phyloP scores from a whole-genome alignment of 2,797 vertebrate species.

The Lepus oiostolus region DNA sequence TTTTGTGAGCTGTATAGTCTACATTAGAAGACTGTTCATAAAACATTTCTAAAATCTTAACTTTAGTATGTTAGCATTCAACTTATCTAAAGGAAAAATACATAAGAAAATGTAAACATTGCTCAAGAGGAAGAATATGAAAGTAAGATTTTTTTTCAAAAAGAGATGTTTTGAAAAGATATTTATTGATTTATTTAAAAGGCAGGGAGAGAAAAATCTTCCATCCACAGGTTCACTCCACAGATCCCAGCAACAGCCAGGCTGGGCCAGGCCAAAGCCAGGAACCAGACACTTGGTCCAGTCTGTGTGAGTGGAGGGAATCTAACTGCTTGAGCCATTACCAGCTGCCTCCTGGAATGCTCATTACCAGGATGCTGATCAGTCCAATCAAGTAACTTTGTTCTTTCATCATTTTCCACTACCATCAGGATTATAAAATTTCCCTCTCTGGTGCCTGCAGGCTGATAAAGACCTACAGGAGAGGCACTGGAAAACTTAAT shows the following conservation, averaged over 20 bases:
- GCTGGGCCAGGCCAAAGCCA: no score
- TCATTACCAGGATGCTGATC: no score
- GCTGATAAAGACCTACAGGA: neutral
- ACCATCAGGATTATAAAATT: neutral
- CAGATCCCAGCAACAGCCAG: no score
- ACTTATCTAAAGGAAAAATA: conserved; percentile 26
- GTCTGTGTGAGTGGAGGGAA: no score
- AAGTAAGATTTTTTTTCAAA: neutral
- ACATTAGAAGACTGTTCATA: neutral
- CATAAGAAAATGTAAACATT: neutral
- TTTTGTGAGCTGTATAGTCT: neutral
- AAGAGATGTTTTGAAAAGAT: no score
- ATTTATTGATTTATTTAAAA: no score
- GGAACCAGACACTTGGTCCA: no score
- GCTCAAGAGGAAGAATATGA: neutral
- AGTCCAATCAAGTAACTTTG: no score
- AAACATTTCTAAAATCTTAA: neutral
- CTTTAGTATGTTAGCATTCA: neutral
- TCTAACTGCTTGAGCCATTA: no score
- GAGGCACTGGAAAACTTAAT: neutral
- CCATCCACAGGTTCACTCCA: no score
- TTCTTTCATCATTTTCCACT: neutral
- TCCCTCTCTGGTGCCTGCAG: neutral
- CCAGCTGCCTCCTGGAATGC: no score
- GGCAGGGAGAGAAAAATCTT: no score